phyloP scores from a whole-genome alignment of 2,888 invertebrate genomes.

The Netelia virgata region DNA sequence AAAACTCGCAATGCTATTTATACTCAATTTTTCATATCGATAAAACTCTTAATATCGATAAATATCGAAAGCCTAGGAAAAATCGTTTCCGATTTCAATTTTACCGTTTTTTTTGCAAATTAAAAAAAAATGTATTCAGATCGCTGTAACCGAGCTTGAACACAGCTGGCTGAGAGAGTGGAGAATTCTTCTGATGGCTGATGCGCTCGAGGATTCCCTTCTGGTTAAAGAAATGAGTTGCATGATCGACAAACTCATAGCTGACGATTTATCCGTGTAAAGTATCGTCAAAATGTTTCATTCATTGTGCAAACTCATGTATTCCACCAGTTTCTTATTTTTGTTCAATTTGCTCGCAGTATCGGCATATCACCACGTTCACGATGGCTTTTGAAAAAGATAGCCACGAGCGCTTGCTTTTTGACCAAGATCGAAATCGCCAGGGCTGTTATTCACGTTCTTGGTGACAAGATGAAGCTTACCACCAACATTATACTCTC shows the following conservation, averaged over 20 bases:
- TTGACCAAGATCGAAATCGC: slow-evolving; percentile 84
- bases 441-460: slow-evolving; percentile 82
- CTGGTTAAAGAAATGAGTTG: slow-evolving; percentile 84
- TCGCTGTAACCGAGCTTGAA: slow-evolving; percentile 87
- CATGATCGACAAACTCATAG: slow-evolving; percentile 86
- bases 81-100: no score
- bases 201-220: slow-evolving; percentile 84
- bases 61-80: no score
- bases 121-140: slow-evolving; percentile 83
- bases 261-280: slow-evolving; percentile 78
- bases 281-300: slow-evolving; percentile 31
- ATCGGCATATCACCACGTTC: slow-evolving; percentile 76
- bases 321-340: slow-evolving; percentile 27
- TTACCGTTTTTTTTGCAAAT: no score
- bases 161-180: slow-evolving; percentile 88
- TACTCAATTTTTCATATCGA: no score
- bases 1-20: not conserved
- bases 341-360: slow-evolving; percentile 59
- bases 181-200: slow-evolving; percentile 88
- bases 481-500: slow-evolving; percentile 79
- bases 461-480: slow-evolving; percentile 80
- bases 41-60: no score
- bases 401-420: slow-evolving; percentile 83
- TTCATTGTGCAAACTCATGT: not conserved
- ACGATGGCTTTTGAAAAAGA: slow-evolving; percentile 83